Evolutionary conservation across 2,888 invertebrate species (phyloP).

Genomic region (Drosophila neonasuta): DNA sequence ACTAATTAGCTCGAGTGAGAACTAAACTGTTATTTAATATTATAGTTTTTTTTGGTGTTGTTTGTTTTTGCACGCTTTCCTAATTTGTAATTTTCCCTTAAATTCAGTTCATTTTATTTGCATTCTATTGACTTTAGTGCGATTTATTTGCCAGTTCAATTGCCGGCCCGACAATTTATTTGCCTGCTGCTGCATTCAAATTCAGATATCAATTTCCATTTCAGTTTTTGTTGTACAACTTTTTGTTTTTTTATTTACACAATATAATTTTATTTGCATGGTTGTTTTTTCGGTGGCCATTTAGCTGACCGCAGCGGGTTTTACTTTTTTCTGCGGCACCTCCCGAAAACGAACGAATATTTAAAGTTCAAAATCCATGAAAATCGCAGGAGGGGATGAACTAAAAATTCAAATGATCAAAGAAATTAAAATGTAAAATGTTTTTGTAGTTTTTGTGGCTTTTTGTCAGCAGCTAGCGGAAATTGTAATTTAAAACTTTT

Average conservation of each 20-base stretch:
- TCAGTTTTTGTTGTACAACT: conserved; percentile 19
- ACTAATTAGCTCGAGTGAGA: conserved; percentile 20
- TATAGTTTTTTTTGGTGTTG: too few species aligned
- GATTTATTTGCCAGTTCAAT: conserved; percentile 27
- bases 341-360: conserved; percentile 9
- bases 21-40: conserved; percentile 18
- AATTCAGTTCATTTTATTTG: conserved; percentile 21
- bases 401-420: conserved; percentile 43
- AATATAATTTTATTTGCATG: conserved; percentile 56
- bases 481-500: conserved; percentile 64
- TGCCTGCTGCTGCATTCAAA: conserved; percentile 27
- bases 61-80: background rate
- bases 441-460: conserved; percentile 37
- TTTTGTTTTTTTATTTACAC: conserved; percentile 31
- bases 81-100: conserved; percentile 24
- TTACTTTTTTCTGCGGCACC: conserved; percentile 20
- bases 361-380: conserved; percentile 61
- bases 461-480: conserved; percentile 43
- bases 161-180: conserved; percentile 22
- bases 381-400: conserved; percentile 49
- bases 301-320: conserved; percentile 58
- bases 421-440: conserved; percentile 22
- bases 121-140: conserved; percentile 13
- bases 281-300: conserved; percentile 54
- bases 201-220: conserved; percentile 51